Evolutionary conservation across 2,113 vertebrate genomes (phyloP), one percentile per base, ranked within the genome.

Genomic region (Neomonachus schauinslandi): DNA sequence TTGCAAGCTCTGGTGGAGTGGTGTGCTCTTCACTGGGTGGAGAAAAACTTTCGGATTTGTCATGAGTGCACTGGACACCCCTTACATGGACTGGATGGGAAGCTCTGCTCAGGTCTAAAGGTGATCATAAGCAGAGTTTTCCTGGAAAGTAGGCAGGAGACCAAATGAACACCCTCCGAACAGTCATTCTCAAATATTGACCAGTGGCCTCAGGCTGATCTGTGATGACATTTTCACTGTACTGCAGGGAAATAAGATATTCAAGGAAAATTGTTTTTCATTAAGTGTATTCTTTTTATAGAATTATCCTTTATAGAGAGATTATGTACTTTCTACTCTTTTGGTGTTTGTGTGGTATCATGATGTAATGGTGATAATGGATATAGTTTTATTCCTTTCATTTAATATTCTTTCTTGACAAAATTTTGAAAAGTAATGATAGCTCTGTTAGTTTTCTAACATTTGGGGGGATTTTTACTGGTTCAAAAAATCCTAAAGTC

Each of bases 161-260:
- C 42, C 55, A 63, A 57, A 22, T 13, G 67, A 61, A 57, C 14
- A 4, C 2, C 3, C 5, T 84, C 33, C 1, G 36, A 95, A 71
- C 2, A n/a, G 11, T 36, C 19, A 53, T 42, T 95, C 67, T 53
- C 7, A 13, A 57, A 61, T 28, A 61, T 3, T 55, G 18, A 26
- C 31, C 16, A 15, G 2, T 36, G 82, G 59, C 61, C 33, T 55
- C 42, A 80, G 19, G 33, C 7, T 69, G 11, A 55, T 91, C 53
- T 85, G 16, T 87, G 42, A 46, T 77, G 71, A 83, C 39, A 63
- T 91, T 89, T 94, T 97, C 91, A 92, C 8, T 81, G 51, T 28
- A 83, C 36, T 53, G 21, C 42, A 57, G 12, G 51, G 63, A 88
- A 95, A 83, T 46, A 24, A 94, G 55, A 90, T 80, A 96, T 8